Base-by-base conservation (phyloP, 2,113 vertebrate genomes). In the Pterocles orientalis region DNA sequence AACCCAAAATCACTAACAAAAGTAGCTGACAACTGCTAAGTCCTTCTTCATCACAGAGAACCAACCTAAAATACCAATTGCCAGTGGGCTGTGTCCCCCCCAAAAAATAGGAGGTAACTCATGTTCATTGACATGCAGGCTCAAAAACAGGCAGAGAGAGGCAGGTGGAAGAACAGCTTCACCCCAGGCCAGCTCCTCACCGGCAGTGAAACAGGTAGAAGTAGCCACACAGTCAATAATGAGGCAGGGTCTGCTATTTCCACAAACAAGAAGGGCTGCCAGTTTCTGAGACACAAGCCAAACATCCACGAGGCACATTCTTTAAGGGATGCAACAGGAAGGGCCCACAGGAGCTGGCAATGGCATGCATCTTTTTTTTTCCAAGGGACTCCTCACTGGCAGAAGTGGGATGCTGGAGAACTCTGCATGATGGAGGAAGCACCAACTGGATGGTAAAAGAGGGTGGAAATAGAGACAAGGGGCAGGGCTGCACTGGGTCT, bases 251-350 rank as follows among this genome's bases (percentile, higher is more conserved):
- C 86, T 95, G 96, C 97, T 92, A 96, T 92, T 95, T 92, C 97
- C 96, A 92, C 47, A 65, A 96, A 97, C 83, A 96, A 94, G 83
- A 93, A 94, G 79, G 93, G 85, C 56, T 96, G 88, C 90, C 92
- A 64, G 96, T 62, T 88, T 88, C 97, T 95, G 82, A 64, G 58
- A 95, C 92, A 97, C 83, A 96, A 97, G 93, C 83, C 96, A 88
- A 94, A 80, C 48, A 80, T 83, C 94, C 94, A 84, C 76, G 92
- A 96, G 86, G 83, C 94, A 82, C 15, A 1, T 56, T 92, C 94
- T 90, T 87, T 96, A 95, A 96, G 83, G 69, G 77, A 87, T 36
- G 61, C 41, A 65, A 83, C 10, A 12, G 21, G 23, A 85, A 88
- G 73, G 47, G 94, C 92, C 95, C 57, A 68, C 4, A 94, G 93